These are phyloP conservation scores for Osmerus eperlanus DNA, from an alignment of 2,113 vertebrate genomes.

Conservation along the genomic window DNA sequence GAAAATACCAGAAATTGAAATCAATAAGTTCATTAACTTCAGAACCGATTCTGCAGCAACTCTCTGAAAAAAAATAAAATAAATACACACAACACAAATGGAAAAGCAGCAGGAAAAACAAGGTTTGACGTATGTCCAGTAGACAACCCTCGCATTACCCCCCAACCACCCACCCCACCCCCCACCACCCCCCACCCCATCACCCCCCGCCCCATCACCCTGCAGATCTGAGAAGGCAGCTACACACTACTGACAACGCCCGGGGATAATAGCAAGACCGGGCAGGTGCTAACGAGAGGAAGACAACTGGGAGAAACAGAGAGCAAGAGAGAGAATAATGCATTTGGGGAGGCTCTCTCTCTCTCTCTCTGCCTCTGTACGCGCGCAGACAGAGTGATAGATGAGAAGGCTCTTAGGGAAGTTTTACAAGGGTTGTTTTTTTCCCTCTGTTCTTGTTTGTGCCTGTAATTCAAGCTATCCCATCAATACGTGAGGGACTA, in stretches of 20 bases:
- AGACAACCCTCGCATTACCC: slow-evolving; percentile 72
- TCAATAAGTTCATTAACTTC: slow-evolving; percentile 87
- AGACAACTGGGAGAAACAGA: slow-evolving; percentile 49
- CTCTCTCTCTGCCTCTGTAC: slow-evolving; percentile 29
- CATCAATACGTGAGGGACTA: slow-evolving; percentile 70
- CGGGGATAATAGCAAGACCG: slow-evolving; percentile 67
- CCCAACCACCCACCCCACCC: slow-evolving; percentile 54
- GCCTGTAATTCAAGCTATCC: slow-evolving; percentile 66
- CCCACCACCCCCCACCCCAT: background rate
- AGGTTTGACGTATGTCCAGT: slow-evolving; percentile 69
- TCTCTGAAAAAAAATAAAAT: slow-evolving; percentile 69
- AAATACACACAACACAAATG: slow-evolving; percentile 43
- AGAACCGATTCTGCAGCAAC: slow-evolving; percentile 55
- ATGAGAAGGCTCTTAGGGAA: slow-evolving; percentile 51
- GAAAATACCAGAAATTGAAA: slow-evolving; percentile 79
- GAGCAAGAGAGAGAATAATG: slow-evolving; percentile 62
- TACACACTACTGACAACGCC: slow-evolving; percentile 67
- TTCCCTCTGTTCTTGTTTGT: slow-evolving; percentile 54
- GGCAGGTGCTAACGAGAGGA: slow-evolving; percentile 57
- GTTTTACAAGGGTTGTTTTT: slow-evolving; percentile 58
- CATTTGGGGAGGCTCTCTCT: slow-evolving; percentile 56
- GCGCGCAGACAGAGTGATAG: slow-evolving; percentile 48
- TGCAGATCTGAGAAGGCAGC: slow-evolving; percentile 67
- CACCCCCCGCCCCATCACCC: slow-evolving; percentile 67
- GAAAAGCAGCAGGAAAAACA: slow-evolving; percentile 56